Conservation (phyloP, 1,140 invertebrate genomes). For the Bombus haemorrhoidalis region DNA sequence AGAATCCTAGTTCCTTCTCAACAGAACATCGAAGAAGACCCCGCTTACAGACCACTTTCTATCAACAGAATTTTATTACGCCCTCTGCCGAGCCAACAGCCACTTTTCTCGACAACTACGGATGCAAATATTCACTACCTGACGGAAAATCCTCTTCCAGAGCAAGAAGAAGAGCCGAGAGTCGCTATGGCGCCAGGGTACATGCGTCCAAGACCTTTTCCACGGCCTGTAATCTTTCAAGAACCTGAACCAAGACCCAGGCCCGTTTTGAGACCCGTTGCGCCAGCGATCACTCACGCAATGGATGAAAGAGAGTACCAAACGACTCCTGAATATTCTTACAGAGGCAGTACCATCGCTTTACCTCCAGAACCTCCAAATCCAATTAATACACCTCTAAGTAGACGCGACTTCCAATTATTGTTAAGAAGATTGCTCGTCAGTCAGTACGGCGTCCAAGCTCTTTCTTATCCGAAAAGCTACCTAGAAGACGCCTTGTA, state of each 20-base stretch:
- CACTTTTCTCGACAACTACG: slow-evolving; percentile 71
- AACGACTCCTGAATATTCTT: slow-evolving; percentile 73
- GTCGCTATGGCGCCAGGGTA: slow-evolving; percentile 68
- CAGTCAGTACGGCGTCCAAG: slow-evolving; percentile 78
- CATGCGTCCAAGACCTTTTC: slow-evolving; percentile 61
- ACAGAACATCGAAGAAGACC: slow-evolving; percentile 71
- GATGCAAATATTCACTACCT: slow-evolving; percentile 78
- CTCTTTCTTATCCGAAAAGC: slow-evolving; percentile 77
- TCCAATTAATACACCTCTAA: slow-evolving; percentile 76
- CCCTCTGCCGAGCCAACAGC: slow-evolving; percentile 68
- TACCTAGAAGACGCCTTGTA: slow-evolving; percentile 80
- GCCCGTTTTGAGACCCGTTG: slow-evolving; percentile 64
- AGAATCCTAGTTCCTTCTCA: slow-evolving; percentile 70
- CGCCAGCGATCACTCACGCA: slow-evolving; percentile 40
- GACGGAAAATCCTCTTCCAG: slow-evolving; percentile 68
- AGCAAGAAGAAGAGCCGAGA: slow-evolving; percentile 67
- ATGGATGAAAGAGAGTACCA: slow-evolving; percentile 76
- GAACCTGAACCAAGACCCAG: slow-evolving; percentile 68
- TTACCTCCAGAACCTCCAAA: slow-evolving; percentile 79
- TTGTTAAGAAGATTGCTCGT: slow-evolving; percentile 75
- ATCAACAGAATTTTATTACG: slow-evolving; percentile 72
- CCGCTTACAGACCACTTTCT: slow-evolving; percentile 71
- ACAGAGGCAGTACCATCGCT: slow-evolving; percentile 65
- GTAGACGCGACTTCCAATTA: slow-evolving; percentile 78
- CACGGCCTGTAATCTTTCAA: slow-evolving; percentile 69